These are phyloP conservation scores for Scophthalmus maximus DNA, from an alignment of 2,113 vertebrate species.

Conservation along the genomic window DNA sequence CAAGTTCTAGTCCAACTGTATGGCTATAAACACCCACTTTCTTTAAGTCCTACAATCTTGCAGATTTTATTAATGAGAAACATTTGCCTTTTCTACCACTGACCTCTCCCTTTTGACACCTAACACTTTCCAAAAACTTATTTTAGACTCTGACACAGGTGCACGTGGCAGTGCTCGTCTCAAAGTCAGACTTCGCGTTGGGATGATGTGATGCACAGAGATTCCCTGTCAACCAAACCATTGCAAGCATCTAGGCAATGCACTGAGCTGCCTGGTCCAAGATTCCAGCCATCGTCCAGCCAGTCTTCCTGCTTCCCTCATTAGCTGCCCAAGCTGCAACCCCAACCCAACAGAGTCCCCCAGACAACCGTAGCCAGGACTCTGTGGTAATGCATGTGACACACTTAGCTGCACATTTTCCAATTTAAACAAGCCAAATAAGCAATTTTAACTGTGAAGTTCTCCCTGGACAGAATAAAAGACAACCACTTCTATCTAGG, in stretches of 20 bases:
- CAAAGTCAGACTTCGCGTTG: neutral
- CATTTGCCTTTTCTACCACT: neutral
- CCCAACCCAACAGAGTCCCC: constrained; percentile 37
- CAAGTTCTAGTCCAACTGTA: too few species aligned
- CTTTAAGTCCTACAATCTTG: neutral
- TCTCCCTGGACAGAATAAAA: constrained; percentile 27
- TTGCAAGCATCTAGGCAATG: constrained; percentile 30
- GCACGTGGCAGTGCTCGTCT: constrained; percentile 27
- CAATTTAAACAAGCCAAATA: constrained; percentile 41
- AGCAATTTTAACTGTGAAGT: neutral
- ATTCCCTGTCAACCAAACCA: constrained; percentile 31
- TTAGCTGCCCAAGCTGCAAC: constrained; percentile 30
- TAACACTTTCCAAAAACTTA: neutral
- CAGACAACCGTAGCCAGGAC: constrained; percentile 5
- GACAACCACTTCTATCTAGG: neutral
- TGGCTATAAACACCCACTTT: too few species aligned
- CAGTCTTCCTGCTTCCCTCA: constrained; percentile 53
- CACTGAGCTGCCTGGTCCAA: constrained; percentile 20
- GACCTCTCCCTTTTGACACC: constrained; percentile 13
- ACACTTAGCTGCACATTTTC: constrained; percentile 45
- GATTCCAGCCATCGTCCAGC: constrained; percentile 52
- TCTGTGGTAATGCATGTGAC: constrained; percentile 34
- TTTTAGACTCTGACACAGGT: constrained; percentile 42
- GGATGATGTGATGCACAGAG: constrained; percentile 22
- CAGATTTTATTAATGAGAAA: neutral